phyloP scores from a whole-genome alignment of 2,113 vertebrate species.

The Balaeniceps rex region DNA sequence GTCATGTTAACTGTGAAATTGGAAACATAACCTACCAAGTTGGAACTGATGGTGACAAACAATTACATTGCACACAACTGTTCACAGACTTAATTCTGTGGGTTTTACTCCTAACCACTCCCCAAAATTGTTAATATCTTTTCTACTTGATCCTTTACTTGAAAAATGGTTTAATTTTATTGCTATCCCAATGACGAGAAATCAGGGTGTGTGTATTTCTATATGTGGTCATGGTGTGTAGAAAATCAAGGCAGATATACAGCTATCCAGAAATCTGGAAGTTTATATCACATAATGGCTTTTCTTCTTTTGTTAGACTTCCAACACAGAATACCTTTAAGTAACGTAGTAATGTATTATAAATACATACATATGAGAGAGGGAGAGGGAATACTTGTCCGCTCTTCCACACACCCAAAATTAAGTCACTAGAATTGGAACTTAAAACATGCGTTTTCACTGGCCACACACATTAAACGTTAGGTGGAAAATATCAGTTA shows the following conservation, averaged over 20 bases:
- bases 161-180: background rate
- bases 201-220: background rate
- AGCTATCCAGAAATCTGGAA: background rate
- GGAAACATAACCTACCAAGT: background rate
- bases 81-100: background rate
- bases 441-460: background rate
- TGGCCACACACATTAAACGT: background rate
- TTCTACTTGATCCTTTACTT: background rate
- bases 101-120: background rate
- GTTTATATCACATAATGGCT: background rate
- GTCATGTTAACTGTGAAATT: background rate
- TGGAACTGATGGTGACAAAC: background rate
- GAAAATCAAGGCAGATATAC: background rate
- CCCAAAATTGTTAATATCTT: background rate
- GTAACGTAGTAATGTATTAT: background rate
- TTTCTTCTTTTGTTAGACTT: background rate
- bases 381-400: background rate
- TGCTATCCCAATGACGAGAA: background rate
- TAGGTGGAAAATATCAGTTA: background rate
- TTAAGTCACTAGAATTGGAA: background rate
- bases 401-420: background rate
- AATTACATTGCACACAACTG: background rate
- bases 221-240: fast-evolving
- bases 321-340: background rate
- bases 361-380: background rate